Base-by-base conservation (phyloP, 2,888 invertebrate genomes). In the Automeris io region DNA sequence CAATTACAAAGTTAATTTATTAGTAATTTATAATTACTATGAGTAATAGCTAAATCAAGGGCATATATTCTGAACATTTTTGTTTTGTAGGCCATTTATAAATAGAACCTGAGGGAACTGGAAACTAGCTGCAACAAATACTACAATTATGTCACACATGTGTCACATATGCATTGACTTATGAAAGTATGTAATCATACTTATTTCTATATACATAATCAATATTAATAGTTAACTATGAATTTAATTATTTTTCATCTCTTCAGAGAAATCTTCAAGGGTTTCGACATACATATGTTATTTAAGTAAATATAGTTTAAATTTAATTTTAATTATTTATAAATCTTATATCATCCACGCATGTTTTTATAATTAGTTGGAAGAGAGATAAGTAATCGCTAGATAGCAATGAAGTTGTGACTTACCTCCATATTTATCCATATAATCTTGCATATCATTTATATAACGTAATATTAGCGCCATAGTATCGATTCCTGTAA, bases 381-480 rank as follows among this genome's bases (percentile, higher is more conserved):
- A 8, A 2, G 13, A 13, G 1, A 8, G 2, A 8, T 2, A 5
- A 16, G 12, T 16, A 29, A 3, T 29, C 16, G 4, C n/a, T 23
- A 32, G 7, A 16, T 18, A 22, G 18, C 18, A 18, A 18, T 8
- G 18, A 24, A 35, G n/a, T 33, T 35, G 46, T 35, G 40, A 83
- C 91, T 91, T 79, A 95, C 95, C 95, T 88, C 94, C 92, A 88
- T 93, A 90, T 89, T 91, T 92, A 78, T 94, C 92, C 90, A 95
- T 90, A 76, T 92, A 91, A 76, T 90, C 89, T 81, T 94, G 92
- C 86, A 95, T 91, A 76, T 90, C 90, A 77, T 92, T 91, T 86
- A 94, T 90, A 79, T 91, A 92, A 79, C 92, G 90, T 88, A 93
- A 89, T 86, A 95, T 89, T 88, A 94, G 89, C 87, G 94, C 93